Conservation (phyloP, 2,113 vertebrate genomes). For the Hystrix cristata region DNA sequence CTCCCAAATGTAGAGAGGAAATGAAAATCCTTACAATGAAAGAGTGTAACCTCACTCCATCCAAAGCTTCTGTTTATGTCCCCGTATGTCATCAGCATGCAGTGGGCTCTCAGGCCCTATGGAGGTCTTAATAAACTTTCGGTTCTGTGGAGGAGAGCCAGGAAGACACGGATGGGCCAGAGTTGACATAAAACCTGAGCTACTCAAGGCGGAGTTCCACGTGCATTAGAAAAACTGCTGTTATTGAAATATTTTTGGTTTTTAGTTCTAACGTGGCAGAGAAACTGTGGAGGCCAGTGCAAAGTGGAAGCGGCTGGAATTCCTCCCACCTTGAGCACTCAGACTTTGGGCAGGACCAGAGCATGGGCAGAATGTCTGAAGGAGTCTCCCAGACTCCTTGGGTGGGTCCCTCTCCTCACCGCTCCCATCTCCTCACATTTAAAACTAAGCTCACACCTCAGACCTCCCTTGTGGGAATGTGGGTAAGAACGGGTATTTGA, state of each 20-base stretch:
- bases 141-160: conserved; percentile 42
- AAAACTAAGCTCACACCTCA: background rate
- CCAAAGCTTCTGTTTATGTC: background rate
- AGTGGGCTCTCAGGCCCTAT: conserved; percentile 57
- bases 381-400: fast-evolving
- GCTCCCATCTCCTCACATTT: background rate
- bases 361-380: fast-evolving
- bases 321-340: background rate
- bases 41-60: background rate
- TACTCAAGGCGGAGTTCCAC: background rate
- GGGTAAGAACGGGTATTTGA: conserved; percentile 21
- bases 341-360: background rate
- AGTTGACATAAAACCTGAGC: background rate
- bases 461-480: background rate
- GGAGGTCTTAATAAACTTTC: conserved; percentile 76
- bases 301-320: background rate
- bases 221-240: background rate
- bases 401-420: background rate
- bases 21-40: background rate
- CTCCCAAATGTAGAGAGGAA: background rate
- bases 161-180: conserved; percentile 19
- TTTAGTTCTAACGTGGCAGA: background rate
- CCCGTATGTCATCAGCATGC: fast-evolving
- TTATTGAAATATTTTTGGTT: background rate
- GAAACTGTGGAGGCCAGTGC: background rate